phyloP scores from a whole-genome alignment of 1,140 invertebrate species.

The Hestina assimilis region DNA sequence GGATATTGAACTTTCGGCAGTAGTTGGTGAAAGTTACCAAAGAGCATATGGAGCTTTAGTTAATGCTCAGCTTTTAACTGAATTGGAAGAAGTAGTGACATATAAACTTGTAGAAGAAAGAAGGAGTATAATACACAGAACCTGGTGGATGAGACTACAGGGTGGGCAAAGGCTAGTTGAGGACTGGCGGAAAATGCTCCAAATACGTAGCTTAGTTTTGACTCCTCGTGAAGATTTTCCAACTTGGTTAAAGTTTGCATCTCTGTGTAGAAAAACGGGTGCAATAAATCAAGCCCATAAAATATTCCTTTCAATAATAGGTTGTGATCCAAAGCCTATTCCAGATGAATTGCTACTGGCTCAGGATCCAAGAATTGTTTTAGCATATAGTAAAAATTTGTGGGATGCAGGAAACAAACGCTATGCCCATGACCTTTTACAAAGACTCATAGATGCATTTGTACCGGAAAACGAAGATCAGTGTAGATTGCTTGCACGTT shows the following conservation, averaged over 20 bases:
- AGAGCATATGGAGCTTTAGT: constrained; percentile 98
- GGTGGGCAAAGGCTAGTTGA: constrained; percentile 97
- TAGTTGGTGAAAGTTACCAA: constrained; percentile 98
- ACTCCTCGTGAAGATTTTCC: constrained; percentile 95
- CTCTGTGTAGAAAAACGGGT: constrained; percentile 96
- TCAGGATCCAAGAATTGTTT: constrained; percentile 89
- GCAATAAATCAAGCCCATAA: constrained; percentile 93
- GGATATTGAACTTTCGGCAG: constrained; percentile 97
- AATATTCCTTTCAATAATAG: constrained; percentile 92
- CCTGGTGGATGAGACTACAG: constrained; percentile 97
- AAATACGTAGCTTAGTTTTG: constrained; percentile 95
- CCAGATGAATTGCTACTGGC: constrained; percentile 84
- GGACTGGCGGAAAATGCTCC: constrained; percentile 98
- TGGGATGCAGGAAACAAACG: constrained; percentile 91
- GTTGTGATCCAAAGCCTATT: constrained; percentile 86
- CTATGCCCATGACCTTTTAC: constrained; percentile 86
- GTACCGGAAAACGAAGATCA: constrained; percentile 82
- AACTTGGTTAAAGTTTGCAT: constrained; percentile 98
- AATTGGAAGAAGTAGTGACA: constrained; percentile 98
- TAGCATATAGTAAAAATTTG: constrained; percentile 96
- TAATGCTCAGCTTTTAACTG: constrained; percentile 96
- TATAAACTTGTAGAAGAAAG: constrained; percentile 95
- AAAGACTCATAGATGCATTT: constrained; percentile 86
- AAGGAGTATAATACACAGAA: constrained; percentile 88
- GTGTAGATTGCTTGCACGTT: constrained; percentile 87